phyloP scores from a whole-genome alignment of 2,797 vertebrate species.

The Epinephelus awoara region DNA sequence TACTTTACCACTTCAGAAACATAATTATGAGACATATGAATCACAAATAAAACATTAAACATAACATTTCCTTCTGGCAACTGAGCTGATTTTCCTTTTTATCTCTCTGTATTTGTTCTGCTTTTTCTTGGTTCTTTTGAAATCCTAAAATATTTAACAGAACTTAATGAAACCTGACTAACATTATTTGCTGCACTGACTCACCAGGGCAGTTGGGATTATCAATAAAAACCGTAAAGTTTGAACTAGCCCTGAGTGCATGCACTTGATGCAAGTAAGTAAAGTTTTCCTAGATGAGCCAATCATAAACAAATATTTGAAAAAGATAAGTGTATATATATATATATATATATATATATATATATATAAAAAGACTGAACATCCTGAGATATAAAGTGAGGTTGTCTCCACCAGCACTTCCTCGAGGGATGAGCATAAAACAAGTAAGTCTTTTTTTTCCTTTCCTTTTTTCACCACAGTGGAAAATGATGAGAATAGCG shows the following conservation, averaged over 20 bases:
- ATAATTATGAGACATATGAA: no score
- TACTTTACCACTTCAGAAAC: no score
- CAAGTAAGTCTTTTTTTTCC: slow-evolving; percentile 1
- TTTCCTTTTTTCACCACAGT: slow-evolving; percentile 20
- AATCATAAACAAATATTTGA: slow-evolving; percentile 50
- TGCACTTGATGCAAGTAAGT: neutral
- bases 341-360: no score
- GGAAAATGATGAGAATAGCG: slow-evolving; percentile 70
- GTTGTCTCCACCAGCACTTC: slow-evolving; percentile 43
- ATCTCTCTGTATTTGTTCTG: neutral
- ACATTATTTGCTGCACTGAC: neutral
- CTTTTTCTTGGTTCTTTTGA: neutral
- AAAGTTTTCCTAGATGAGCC: slow-evolving; percentile 17
- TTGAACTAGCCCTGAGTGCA: neutral
- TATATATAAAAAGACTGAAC: slow-evolving; percentile 23
- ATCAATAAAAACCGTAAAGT: neutral
- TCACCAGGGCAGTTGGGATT: neutral
- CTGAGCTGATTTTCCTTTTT: neutral
- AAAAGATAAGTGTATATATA: slow-evolving; percentile 38
- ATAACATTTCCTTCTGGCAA: no score
- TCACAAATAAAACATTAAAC: no score
- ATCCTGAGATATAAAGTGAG: slow-evolving; percentile 40
- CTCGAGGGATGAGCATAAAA: slow-evolving; percentile 62
- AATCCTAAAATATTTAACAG: neutral
- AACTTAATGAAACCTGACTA: neutral